Percentiles rank a stretch among this genome's conserved stretches.
phyloP scores from a whole-genome alignment of 92 coral and sea anemone species.

The Siderastrea siderea region DNA sequence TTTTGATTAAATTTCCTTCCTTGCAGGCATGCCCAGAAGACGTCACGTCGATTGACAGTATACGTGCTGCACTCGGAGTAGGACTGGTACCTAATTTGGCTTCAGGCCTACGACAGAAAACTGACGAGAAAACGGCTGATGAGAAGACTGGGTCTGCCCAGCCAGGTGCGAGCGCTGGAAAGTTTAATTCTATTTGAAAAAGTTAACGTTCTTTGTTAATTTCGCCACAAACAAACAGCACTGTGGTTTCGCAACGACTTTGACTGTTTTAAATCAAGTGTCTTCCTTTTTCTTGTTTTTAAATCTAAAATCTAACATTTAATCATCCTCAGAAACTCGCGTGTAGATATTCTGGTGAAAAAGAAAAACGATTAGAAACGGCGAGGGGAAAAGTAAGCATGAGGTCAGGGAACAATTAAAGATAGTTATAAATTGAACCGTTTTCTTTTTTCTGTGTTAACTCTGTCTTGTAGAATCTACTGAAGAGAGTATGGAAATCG shows the following conservation, averaged over 20 bases:
- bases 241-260: neutral
- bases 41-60: slow-evolving; percentile 74
- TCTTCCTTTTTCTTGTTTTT: neutral
- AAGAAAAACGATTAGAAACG: neutral
- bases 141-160: neutral
- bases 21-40: slow-evolving; percentile 82
- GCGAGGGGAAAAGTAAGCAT: no score
- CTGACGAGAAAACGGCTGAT: slow-evolving; percentile 13
- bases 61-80: slow-evolving; percentile 93
- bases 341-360: no score
- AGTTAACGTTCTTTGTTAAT: no score
- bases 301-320: neutral
- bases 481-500: slow-evolving; percentile 1
- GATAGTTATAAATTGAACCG: no score
- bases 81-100: slow-evolving; percentile 76
- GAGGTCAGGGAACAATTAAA: no score
- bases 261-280: neutral
- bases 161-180: neutral
- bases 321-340: no score
- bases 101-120: slow-evolving; percentile 16
- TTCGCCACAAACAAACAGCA: no score
- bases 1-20: neutral
- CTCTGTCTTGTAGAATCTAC: slow-evolving; percentile 22
- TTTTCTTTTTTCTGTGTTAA: neutral
- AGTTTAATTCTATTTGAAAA: no score